These are phyloP conservation scores for Neoascia interrupta DNA, from an alignment of 2,888 invertebrate species.

Conservation along the genomic window DNA sequence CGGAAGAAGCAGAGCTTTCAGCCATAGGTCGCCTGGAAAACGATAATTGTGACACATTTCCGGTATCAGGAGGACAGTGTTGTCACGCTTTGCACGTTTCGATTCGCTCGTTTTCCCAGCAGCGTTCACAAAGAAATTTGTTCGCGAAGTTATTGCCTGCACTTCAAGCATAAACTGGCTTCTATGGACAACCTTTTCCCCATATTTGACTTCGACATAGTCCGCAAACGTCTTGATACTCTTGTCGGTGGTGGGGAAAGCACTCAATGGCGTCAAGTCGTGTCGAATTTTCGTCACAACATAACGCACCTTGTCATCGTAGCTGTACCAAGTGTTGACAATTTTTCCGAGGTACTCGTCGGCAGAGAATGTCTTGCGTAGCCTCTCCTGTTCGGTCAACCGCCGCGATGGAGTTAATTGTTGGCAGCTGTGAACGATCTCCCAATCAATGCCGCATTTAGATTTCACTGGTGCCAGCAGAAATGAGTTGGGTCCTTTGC, in stretches of 20 bases:
- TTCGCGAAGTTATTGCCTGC: conserved; percentile 79
- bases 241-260: conserved; percentile 84
- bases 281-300: conserved; percentile 86
- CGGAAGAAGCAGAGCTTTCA: conserved; percentile 91
- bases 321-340: conserved; percentile 92
- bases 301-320: conserved; percentile 81
- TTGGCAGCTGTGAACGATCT: conserved; percentile 80
- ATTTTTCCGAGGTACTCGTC: conserved; percentile 86
- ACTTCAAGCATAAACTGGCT: conserved; percentile 91
- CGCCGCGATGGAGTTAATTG: conserved; percentile 78
- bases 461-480: conserved; percentile 80
- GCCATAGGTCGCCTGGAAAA: conserved; percentile 89
- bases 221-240: conserved; percentile 83
- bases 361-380: conserved; percentile 80
- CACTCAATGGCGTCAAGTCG: conserved; percentile 84
- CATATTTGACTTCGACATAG: conserved; percentile 89
- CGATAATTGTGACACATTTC: conserved; percentile 89
- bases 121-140: conserved; percentile 77
- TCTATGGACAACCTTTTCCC: conserved; percentile 81
- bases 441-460: conserved; percentile 83
- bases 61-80: conserved; percentile 87
- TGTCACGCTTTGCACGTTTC: conserved; percentile 74
- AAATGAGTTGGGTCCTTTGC: conserved; percentile 81
- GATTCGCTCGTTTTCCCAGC: conserved; percentile 34
- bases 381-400: conserved; percentile 80